These are phyloP conservation scores for Syrrhaptes paradoxus DNA, from an alignment of 2,113 vertebrate genomes.

Conservation along the genomic window DNA sequence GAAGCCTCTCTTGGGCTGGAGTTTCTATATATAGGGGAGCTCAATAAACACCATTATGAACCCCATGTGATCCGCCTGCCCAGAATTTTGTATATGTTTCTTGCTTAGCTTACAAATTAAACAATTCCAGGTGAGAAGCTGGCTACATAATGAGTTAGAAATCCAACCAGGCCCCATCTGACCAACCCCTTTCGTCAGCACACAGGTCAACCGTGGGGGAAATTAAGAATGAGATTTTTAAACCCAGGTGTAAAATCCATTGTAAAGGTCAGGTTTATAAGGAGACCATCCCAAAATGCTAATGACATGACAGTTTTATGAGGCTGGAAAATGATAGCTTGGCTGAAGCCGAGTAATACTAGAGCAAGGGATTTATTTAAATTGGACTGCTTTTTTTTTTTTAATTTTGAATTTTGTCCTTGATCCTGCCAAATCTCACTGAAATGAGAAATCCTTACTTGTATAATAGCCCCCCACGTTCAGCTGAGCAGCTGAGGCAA, in stretches of 20 bases:
- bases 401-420: neutral
- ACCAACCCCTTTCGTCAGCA: neutral
- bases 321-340: constrained; percentile 54
- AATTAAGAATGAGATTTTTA: constrained; percentile 38
- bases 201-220: neutral
- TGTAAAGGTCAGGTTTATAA: constrained; percentile 69
- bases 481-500: neutral
- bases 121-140: neutral
- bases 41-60: constrained; percentile 69
- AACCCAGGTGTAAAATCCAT: constrained; percentile 52
- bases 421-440: constrained; percentile 4
- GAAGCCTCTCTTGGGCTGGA: constrained; percentile 24
- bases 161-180: neutral
- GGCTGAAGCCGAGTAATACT: constrained; percentile 42
- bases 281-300: constrained; percentile 41
- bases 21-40: constrained; percentile 76
- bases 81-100: neutral
- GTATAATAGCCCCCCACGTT: neutral
- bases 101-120: neutral
- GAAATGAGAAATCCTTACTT: neutral
- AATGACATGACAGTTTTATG: constrained; percentile 68
- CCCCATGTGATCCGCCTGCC: neutral
- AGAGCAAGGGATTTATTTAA: constrained; percentile 56
- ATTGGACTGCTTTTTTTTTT: neutral
- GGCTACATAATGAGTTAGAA: neutral